Percentiles rank a stretch among this genome's conserved stretches.
Evolutionary conservation across 2,888 invertebrate species (phyloP).

Genomic region (Bruchidius siliquastri): DNA sequence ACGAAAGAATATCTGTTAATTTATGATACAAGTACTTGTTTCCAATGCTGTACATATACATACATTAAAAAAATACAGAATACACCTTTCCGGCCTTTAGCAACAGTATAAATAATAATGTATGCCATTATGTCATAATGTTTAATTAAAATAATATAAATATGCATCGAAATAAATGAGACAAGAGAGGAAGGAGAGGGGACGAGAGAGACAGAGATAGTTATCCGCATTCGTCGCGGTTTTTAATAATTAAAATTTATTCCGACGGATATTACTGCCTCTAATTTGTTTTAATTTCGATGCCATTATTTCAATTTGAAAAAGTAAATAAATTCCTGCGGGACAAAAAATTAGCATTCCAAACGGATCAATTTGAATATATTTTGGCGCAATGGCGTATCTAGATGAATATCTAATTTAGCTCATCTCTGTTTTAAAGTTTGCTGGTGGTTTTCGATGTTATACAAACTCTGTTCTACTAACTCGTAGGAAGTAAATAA

Average conservation of each 20-base stretch:
- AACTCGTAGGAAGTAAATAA: not conserved
- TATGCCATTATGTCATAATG: conserved; percentile 8
- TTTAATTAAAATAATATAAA: conserved; percentile 8
- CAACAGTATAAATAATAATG: conserved; percentile 5
- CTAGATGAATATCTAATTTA: not conserved
- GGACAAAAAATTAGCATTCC: not conserved
- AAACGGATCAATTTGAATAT: not conserved
- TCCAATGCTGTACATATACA: not conserved
- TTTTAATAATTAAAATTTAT: not conserved
- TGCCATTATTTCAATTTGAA: not conserved
- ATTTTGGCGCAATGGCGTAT: not conserved
- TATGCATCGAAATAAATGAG: not conserved
- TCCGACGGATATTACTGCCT: not conserved
- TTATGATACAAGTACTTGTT: too few relatives aligned
- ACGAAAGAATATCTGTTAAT: too few relatives aligned
- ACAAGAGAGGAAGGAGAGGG: not conserved
- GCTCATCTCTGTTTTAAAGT: not conserved
- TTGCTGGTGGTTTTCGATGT: not conserved
- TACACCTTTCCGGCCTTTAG: conserved; percentile 6
- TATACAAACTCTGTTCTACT: too few relatives aligned
- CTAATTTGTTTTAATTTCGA: not conserved
- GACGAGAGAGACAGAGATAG: not conserved
- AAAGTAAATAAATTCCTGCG: not conserved
- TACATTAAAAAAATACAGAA: conserved; percentile 1
- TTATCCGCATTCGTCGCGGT: not conserved